Evolutionary conservation across 2,113 vertebrate genomes (phyloP).

Genomic region (Castor canadensis): DNA sequence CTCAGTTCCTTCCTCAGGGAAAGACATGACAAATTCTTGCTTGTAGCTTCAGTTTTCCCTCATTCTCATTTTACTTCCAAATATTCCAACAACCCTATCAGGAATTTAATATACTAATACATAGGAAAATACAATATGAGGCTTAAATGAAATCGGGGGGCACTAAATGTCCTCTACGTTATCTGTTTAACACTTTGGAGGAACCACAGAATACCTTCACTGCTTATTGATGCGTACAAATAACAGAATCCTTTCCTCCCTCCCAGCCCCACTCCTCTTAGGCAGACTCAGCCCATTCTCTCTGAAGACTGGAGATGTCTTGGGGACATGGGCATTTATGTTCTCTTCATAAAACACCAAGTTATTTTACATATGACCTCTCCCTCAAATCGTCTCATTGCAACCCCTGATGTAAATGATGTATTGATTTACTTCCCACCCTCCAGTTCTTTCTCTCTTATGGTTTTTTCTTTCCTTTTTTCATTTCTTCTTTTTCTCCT

Average conservation of each 20-base stretch:
- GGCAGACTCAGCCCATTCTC: background rate
- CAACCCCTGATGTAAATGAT: background rate
- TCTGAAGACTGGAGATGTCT: background rate
- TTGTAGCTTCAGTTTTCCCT: background rate
- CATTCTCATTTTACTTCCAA: background rate
- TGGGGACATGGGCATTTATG: background rate
- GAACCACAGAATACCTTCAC: background rate
- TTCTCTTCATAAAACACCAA: background rate
- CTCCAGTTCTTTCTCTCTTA: background rate
- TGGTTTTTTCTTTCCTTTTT: too few relatives aligned
- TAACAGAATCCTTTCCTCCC: background rate
- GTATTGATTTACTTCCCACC: background rate
- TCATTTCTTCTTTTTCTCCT: too few relatives aligned
- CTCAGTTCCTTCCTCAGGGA: background rate
- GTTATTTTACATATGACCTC: background rate
- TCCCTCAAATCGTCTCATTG: background rate
- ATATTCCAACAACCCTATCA: background rate
- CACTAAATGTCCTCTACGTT: background rate
- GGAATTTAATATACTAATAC: background rate
- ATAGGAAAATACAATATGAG: background rate
- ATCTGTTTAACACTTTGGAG: background rate
- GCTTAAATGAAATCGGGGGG: background rate
- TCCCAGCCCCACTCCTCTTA: background rate
- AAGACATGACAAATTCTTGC: background rate
- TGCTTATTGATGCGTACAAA: background rate